A percentile compares a stretch with the other conserved stretches of the same genome.
Evolutionary conservation across 2,797 vertebrate genomes (phyloP).

Genomic region (Pseudocheirus occidentalis): DNA sequence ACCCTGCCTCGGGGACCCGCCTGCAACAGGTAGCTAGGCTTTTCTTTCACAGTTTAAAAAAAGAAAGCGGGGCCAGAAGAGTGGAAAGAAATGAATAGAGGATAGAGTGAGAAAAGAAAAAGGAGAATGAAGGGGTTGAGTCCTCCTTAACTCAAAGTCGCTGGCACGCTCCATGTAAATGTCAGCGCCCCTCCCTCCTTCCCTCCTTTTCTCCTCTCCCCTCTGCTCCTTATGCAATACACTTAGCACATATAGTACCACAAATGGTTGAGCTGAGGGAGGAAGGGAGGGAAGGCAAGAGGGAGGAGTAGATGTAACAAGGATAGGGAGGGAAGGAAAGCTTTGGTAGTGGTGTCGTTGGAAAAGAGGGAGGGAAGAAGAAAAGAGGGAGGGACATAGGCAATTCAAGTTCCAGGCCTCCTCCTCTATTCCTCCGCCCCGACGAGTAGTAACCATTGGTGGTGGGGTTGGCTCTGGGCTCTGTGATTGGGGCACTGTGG

Average conservation of each 20-base stretch:
- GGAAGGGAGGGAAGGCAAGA: background rate
- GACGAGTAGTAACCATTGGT: slow-evolving; percentile 67
- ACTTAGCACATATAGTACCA: background rate
- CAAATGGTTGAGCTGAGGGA: background rate
- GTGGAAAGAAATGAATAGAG: background rate
- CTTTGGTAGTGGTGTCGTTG: background rate
- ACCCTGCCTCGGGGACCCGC: background rate
- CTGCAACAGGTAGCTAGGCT: background rate
- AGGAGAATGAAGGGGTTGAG: background rate
- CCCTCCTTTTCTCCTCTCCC: background rate
- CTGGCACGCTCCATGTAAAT: background rate
- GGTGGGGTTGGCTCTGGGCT: slow-evolving; percentile 32
- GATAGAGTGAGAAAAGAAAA: background rate
- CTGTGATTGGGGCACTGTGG: slow-evolving; percentile 77
- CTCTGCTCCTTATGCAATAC: background rate
- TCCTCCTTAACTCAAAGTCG: background rate
- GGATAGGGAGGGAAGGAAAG: background rate
- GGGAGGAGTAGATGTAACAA: background rate
- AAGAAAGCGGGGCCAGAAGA: background rate
- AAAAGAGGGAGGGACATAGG: background rate
- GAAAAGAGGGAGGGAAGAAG: background rate
- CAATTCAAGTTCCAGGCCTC: background rate
- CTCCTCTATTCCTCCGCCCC: background rate
- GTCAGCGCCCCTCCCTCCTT: background rate
- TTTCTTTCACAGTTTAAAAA: background rate